Evolutionary conservation across 2,797 vertebrate genomes (phyloP).

Genomic region (Ctenochaetus hawaiiensis): DNA sequence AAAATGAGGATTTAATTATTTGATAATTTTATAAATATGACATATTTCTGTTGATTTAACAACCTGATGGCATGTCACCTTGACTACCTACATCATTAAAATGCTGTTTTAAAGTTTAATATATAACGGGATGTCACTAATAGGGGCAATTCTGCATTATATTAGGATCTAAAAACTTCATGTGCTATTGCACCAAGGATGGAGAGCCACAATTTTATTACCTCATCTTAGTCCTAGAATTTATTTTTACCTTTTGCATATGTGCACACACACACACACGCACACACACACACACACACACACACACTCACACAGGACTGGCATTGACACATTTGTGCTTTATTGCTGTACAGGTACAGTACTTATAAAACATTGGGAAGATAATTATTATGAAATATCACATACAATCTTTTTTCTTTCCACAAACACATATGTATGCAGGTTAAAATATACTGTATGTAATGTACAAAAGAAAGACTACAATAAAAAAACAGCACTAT

Average conservation of each 20-base stretch:
- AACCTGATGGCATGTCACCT: not conserved
- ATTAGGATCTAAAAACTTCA: too few species aligned
- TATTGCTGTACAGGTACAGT: conserved; percentile 89
- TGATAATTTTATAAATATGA: not conserved
- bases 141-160: too few species aligned
- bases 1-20: too few species aligned
- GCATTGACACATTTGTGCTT: conserved; percentile 85
- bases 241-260: not conserved
- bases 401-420: conserved; percentile 77
- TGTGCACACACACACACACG: not conserved
- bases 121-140: not conserved
- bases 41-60: not conserved
- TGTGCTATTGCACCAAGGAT: too few species aligned
- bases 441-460: conserved; percentile 78
- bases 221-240: not conserved
- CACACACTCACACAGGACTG: not conserved
- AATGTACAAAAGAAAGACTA: conserved; percentile 79
- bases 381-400: conserved; percentile 84
- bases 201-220: not conserved
- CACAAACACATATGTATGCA: conserved; percentile 83
- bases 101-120: not conserved
- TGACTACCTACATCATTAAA: not conserved
- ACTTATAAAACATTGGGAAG: conserved; percentile 87
- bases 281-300: not conserved
- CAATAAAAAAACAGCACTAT: conserved; percentile 63